Conservation (phyloP, 2,797 vertebrate species). For the Hypotaenidia philippensis region DNA sequence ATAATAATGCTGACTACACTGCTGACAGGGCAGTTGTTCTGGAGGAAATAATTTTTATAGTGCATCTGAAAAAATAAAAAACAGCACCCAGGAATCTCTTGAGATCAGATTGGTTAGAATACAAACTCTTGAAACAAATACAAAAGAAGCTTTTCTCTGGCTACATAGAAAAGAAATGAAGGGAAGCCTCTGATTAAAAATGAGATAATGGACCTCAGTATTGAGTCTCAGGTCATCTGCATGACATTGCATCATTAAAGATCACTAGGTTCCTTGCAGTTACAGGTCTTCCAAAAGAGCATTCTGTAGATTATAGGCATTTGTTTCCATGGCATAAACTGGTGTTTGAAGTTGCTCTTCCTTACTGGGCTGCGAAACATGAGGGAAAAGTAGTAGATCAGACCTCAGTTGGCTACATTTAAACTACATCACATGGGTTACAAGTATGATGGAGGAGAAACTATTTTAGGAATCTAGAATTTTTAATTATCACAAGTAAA, state of each 20-base stretch:
- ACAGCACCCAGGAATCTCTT: neutral
- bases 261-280: neutral
- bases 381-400: neutral
- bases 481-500: neutral
- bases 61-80: neutral
- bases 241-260: neutral
- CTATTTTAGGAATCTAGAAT: neutral
- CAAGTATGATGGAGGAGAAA: neutral
- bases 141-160: neutral
- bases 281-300: neutral
- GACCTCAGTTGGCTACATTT: neutral
- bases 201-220: neutral
- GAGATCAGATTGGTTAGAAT: neutral
- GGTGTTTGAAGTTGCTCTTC: neutral
- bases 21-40: conserved; percentile 51
- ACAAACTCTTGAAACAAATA: conserved; percentile 5
- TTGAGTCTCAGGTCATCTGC: neutral
- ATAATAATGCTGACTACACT: conserved; percentile 38
- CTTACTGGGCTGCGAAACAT: neutral
- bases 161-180: neutral
- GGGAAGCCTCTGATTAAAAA: neutral
- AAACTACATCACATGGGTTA: neutral
- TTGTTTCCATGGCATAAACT: neutral
- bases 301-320: neutral
- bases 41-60: conserved; percentile 43